Percentiles rank a stretch among this genome's conserved stretches.
Evolutionary conservation across 2,888 invertebrate species (phyloP).

Genomic region (Macropis europaea): DNA sequence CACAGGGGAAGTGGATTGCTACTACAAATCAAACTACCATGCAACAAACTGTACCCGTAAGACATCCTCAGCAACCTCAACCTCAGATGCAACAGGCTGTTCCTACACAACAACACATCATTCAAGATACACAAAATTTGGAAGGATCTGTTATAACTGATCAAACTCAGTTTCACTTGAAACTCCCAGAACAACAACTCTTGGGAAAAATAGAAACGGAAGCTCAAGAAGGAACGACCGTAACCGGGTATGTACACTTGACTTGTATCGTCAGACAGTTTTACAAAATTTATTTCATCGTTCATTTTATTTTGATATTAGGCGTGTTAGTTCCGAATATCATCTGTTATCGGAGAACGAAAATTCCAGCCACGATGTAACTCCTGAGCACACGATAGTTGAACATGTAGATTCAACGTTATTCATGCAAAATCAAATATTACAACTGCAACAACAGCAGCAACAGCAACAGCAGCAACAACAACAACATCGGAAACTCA

Average conservation of each 20-base stretch:
- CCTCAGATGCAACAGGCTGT: conserved; percentile 49
- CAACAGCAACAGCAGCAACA: conserved; percentile 64
- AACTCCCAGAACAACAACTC: conserved; percentile 68
- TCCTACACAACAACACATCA: conserved; percentile 43
- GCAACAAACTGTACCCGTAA: conserved; percentile 61
- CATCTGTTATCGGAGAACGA: conserved; percentile 75
- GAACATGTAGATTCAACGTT: conserved; percentile 67
- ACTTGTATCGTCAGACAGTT: background rate
- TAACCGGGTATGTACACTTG: conserved; percentile 66
- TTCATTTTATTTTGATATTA: conserved; percentile 40
- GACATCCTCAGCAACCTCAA: conserved; percentile 59
- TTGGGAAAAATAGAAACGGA: conserved; percentile 63
- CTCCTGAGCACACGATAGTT: conserved; percentile 76
- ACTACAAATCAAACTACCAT: conserved; percentile 43
- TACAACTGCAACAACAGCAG: conserved; percentile 43
- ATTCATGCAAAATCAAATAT: conserved; percentile 65
- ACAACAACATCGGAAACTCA: conserved; percentile 74
- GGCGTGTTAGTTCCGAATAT: conserved; percentile 74
- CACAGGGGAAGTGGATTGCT: conserved; percentile 58
- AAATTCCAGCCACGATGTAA: conserved; percentile 75
- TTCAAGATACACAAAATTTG: conserved; percentile 50
- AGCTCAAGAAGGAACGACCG: conserved; percentile 55
- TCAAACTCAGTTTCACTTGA: conserved; percentile 68
- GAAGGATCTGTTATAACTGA: conserved; percentile 52
- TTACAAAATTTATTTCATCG: background rate